A percentile compares a stretch with the other conserved stretches of the same genome.
These are phyloP conservation scores for Drosophila austrosaltans DNA, from an alignment of 2,888 invertebrate species.

Conservation along the genomic window DNA sequence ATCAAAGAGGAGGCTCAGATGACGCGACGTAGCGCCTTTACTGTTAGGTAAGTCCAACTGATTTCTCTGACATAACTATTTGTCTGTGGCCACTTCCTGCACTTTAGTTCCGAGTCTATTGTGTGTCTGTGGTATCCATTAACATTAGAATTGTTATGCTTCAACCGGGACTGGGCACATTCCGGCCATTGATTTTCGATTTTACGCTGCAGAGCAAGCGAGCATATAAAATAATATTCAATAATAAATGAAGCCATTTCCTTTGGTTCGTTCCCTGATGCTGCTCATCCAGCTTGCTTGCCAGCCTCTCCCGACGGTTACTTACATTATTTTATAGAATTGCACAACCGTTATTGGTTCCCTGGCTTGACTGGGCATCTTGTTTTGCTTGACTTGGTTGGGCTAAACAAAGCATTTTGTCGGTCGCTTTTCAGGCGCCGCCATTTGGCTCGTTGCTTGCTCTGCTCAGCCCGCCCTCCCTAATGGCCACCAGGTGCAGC, in stretches of 20 bases:
- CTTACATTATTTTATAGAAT: constrained; percentile 65
- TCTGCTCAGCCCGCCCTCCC: constrained; percentile 58
- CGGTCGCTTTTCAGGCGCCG: constrained; percentile 49
- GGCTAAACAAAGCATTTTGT: constrained; percentile 64
- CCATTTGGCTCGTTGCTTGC: constrained; percentile 44
- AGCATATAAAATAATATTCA: constrained; percentile 78
- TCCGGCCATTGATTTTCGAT: constrained; percentile 76
- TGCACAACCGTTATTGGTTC: constrained; percentile 62
- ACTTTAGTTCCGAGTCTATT: constrained; percentile 57
- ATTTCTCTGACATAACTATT: constrained; percentile 46
- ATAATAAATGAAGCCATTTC: constrained; percentile 79
- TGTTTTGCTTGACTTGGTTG: constrained; percentile 52
- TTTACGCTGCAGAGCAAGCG: constrained; percentile 65
- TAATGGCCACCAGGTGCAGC: constrained; percentile 76
- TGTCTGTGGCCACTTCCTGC: constrained; percentile 68
- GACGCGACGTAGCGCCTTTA: constrained; percentile 93
- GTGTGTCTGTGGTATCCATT: constrained; percentile 58
- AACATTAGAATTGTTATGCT: constrained; percentile 71
- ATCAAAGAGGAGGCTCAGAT: constrained; percentile 87
- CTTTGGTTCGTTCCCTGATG: constrained; percentile 41
- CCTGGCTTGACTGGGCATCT: constrained; percentile 23
- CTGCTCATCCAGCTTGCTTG: constrained; percentile 11
- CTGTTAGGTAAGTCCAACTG: constrained; percentile 86
- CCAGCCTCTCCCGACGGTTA: constrained; percentile 30
- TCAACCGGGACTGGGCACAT: constrained; percentile 55